Base-by-base conservation (phyloP, 2,113 vertebrate genomes). In the Chloroceryle aenea region DNA sequence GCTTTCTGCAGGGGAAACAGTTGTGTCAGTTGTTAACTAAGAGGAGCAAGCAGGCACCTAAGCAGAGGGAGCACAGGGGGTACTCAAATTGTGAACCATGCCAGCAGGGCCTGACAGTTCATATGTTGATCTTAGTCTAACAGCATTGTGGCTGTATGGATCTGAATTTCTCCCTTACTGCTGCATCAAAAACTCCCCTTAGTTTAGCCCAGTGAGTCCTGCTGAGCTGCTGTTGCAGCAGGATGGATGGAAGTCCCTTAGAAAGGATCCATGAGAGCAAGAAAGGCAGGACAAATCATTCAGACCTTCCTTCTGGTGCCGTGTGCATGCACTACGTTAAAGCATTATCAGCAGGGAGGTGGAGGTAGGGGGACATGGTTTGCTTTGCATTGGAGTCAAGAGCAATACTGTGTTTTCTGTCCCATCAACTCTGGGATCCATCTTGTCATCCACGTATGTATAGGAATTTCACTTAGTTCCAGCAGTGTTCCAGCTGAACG, bases 351-450 rank as follows among this genome's bases (percentile, higher is more conserved):
- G 74, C 30, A 66, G 23, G 34, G 20, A 56, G 0, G 0, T 9
- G 34, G 20, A 56, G 0, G 0, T 9, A 18, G 40, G 10, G 32
- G 8, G 17, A 22, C 9, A 23, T 0, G 0, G 30, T 45, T 87
- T 67, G 53, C 52, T 69, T 58, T 45, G 74, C 50, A 69, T 21
- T 4, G 15, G 32, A 34, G 23, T 59, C 42, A 42, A 61, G 64
- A 94, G n/a, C 12, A 81, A 19, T 7, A 14, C 26, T 58, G 32
- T 0, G 2, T 47, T 64, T 80, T 68, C 30, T 5, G 14, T 56
- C 90, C 55, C 3, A 23, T 68, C 47, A 63, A 2, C 47, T 34
- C 47, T 53, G 26, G 18, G 23, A 61, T 87, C 73, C 19, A 40
- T 64, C 23, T 53, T 61, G 52, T 76, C 52, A 59, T 17, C 20